Evolutionary conservation across 2,113 vertebrate species (phyloP), one percentile per base, ranked within the genome.

Genomic region (Triplophysa rosa): DNA sequence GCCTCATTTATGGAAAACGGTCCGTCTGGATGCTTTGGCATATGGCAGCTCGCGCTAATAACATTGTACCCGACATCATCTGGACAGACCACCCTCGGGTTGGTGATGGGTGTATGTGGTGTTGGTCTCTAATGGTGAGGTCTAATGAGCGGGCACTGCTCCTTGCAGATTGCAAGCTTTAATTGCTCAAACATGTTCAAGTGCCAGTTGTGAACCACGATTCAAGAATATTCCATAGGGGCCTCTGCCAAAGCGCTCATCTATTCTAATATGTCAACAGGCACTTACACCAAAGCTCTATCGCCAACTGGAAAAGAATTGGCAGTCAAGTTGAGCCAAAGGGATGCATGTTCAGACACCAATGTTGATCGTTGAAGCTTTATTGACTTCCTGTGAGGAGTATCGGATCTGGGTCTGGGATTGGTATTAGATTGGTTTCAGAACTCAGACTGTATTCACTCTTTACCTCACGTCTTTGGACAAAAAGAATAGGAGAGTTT

Each of bases 141-240:
- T 80, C 21, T 47, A 29, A 77, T 77, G 79, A 82, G 72, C 67
- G 73, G 49, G 73, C 73, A 74, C 16, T 37, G 81, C 67, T 73
- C 67, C 77, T 23, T 56, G 67, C 64, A 49, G 72, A 69, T 82
- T 69, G 19, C 56, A 64, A 37, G 12, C 19, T 37, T 24, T 80
- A 77, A 80, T 80, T 80, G 77, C 64, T 83, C 71, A 83, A 79
- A 76, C 71, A 67, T 80, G 78, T 77, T 83, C 47, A 76, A 80
- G 67, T 79, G 77, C 70, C 66, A 70, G 78, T 74, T 26, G 21
- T 11, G 45, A 79, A 14, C 58, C 37, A 68, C 19, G 65, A 13
- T 68, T 78, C 67, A 68, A 76, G 67, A 77, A 79, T 75, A 79
- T 69, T 83, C 70, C 47, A 6, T 45, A 66, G 64, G 52, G 37